Percentiles rank a stretch among this genome's conserved stretches.
Conservation (phyloP, 2,888 invertebrate genomes). For the Panopea generosa region DNA sequence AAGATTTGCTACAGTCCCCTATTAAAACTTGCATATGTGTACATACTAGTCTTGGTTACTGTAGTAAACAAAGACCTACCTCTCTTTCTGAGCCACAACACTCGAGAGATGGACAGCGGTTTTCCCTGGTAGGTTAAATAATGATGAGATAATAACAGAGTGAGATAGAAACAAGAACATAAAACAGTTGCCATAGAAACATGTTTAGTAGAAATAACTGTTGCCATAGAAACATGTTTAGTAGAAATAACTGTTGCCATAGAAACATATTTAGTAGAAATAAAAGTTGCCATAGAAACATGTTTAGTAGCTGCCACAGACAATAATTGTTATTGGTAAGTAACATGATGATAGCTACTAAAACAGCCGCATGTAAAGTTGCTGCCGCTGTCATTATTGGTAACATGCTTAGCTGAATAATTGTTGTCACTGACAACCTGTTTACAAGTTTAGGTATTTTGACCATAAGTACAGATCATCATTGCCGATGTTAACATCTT, state of each 20-base stretch:
- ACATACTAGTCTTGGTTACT: constrained; percentile 11
- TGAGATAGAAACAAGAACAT: constrained; percentile 13
- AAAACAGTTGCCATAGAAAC: neutral
- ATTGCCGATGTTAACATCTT: too few relatives aligned
- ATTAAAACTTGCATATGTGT: constrained; percentile 11
- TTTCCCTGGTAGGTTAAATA: constrained; percentile 56
- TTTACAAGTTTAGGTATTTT: too few relatives aligned
- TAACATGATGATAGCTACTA: too few relatives aligned
- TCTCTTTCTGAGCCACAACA: constrained; percentile 66
- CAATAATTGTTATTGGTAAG: too few relatives aligned
- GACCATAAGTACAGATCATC: too few relatives aligned
- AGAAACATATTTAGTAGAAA: neutral
- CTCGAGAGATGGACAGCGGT: constrained; percentile 62
- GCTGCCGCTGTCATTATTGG: too few relatives aligned
- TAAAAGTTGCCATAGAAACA: neutral
- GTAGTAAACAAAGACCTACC: constrained; percentile 53
- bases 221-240: neutral
- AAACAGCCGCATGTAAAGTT: too few relatives aligned
- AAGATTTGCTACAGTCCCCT: too few relatives aligned
- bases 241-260: neutral
- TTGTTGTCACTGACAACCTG: too few relatives aligned
- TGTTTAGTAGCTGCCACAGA: too few relatives aligned
- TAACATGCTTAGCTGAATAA: too few relatives aligned
- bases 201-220: constrained; percentile 5
- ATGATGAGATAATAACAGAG: constrained; percentile 29